A percentile compares a stretch with the other conserved stretches of the same genome.
These are phyloP conservation scores for Metallyticus violacea DNA, from an alignment of 2,888 invertebrate genomes.

Conservation along the genomic window DNA sequence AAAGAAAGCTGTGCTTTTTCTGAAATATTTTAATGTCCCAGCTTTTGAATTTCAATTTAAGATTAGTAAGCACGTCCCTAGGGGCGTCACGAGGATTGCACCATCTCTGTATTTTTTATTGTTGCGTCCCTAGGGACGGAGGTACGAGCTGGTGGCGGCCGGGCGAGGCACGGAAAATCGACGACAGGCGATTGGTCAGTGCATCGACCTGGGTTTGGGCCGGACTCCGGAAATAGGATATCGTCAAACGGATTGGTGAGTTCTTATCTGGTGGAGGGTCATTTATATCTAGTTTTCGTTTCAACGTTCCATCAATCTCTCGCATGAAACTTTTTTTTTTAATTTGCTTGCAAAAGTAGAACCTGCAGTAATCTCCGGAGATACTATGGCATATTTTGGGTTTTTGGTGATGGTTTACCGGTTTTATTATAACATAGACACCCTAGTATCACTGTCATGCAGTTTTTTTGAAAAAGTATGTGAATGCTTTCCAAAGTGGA, in stretches of 20 bases:
- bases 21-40: neutral
- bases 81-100: neutral
- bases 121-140: conserved; percentile 5
- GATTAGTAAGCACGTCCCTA: neutral
- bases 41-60: neutral
- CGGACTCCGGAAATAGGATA: neutral
- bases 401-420: neutral
- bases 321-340: neutral
- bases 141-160: neutral
- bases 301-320: neutral
- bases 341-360: neutral
- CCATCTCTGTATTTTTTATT: neutral
- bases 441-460: too few relatives aligned
- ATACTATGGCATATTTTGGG: neutral
- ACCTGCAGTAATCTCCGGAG: neutral
- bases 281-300: neutral
- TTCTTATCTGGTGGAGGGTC: neutral
- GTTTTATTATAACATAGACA: too few relatives aligned
- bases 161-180: neutral
- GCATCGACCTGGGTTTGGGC: neutral
- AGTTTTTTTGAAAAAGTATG: too few relatives aligned
- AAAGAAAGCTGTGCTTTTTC: neutral
- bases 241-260: conserved; percentile 5
- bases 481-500: too few relatives aligned
- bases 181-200: neutral